Conservation (phyloP, 1,140 invertebrate species). For the Mercenaria mercenaria region DNA sequence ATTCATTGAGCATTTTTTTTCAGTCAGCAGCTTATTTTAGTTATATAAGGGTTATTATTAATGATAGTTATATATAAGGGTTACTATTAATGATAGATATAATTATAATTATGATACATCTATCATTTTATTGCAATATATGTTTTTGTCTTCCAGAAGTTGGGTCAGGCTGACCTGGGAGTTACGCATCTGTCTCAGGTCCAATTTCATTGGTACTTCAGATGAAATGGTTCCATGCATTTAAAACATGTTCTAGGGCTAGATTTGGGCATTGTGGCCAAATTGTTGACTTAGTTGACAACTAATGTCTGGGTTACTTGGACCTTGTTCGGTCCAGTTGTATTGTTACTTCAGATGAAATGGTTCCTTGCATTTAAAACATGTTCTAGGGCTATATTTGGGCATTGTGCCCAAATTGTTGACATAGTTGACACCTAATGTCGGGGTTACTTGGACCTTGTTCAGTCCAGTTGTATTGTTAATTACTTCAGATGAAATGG, state of each 20-base stretch:
- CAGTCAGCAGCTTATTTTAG: too few relatives aligned
- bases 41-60: too few relatives aligned
- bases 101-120: too few relatives aligned
- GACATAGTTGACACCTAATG: neutral
- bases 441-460: neutral
- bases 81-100: too few relatives aligned
- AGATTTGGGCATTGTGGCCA: neutral
- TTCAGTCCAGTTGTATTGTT: neutral
- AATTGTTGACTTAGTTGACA: conserved; percentile 8
- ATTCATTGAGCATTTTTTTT: too few relatives aligned
- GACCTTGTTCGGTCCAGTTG: neutral
- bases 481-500: neutral
- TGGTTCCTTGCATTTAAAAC: neutral
- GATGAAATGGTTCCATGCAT: neutral
- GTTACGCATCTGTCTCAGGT: neutral
- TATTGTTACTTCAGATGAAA: neutral
- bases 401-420: neutral
- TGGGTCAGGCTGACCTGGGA: neutral
- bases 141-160: too few relatives aligned
- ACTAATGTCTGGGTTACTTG: neutral
- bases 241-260: neutral
- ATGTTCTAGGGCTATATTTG: neutral
- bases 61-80: too few relatives aligned
- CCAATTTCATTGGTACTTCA: neutral
- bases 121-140: too few relatives aligned